Evolutionary conservation across 2,888 invertebrate genomes (phyloP), one percentile per base, ranked within the genome.

Genomic region (Heliconius ismenius): DNA sequence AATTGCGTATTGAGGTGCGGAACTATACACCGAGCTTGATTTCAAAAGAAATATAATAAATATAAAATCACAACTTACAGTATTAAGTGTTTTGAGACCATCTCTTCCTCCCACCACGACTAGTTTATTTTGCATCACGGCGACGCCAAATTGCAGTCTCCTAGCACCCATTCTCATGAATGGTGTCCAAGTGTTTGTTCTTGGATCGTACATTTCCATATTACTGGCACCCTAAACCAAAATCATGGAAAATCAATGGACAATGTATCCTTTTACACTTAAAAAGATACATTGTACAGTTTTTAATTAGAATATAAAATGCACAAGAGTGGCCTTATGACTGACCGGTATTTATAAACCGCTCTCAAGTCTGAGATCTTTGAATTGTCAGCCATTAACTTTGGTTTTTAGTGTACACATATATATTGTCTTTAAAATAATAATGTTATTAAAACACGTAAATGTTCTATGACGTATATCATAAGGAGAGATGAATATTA

Each of bases 61-160:
- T 15, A 18, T 49, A 49, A 62, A 49, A 75, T 36, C n/a, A 36
- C 28, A 21, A 69, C 26, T 26, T 84, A 95, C 98, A 70, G 97
- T 97, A 86, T 98, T 98, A n/a, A 99, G 93, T 3, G 98, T 98
- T 92, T 98, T 98, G 39, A 98, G 95, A 24, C 98, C 98, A 90
- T 98, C 98, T 77, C 98, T 95, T 21, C 98, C 98, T 21, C 98
- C 98, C 2, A 98, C 98, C 54, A 98, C 96, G 79, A 97, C 95
- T 28, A 98, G 94, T 88, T 97, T 98, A 81, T 96, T 96, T 81
- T 96, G 96, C 88, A 97, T 95, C 36, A 98, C 96, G 39, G 98
- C 98, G 10, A 98, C 98, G 0, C 98, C 98, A 88, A 98, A 98
- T 91, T 99, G 98, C 76, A 98, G 92, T 63, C 98, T 94, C 77